Conservation (phyloP, 2,888 invertebrate species). For the Chrysolina oricalcia region DNA sequence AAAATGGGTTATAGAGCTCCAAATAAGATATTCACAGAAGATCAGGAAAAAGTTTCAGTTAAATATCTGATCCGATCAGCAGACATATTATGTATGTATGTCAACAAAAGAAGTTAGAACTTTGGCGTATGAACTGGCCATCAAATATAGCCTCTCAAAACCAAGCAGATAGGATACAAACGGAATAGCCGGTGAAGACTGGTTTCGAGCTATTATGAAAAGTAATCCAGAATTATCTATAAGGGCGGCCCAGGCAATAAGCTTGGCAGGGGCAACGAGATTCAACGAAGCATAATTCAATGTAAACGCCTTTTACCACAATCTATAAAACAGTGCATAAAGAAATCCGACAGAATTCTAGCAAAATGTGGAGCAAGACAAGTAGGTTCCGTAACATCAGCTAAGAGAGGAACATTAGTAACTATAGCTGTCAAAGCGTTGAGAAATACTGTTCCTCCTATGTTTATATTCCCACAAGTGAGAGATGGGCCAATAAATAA, state of each 20-base stretch:
- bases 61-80: conserved; percentile 13
- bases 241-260: neutral
- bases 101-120: neutral
- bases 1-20: no score
- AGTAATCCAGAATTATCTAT: conserved; percentile 16
- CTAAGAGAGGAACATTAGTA: conserved; percentile 8
- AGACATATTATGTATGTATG: conserved; percentile 7
- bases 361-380: no score
- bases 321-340: neutral
- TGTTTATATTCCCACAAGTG: neutral
- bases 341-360: neutral
- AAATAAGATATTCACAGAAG: conserved; percentile 9
- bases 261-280: conserved; percentile 6
- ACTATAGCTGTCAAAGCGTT: neutral
- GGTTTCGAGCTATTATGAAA: conserved; percentile 4
- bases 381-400: neutral
- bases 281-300: conserved; percentile 2
- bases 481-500: neutral
- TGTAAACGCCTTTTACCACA: conserved; percentile 16
- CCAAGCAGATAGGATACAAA: neutral
- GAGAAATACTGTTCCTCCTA: no score
- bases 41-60: neutral
- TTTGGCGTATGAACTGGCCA: no score
- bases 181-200: conserved; percentile 8
- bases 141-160: no score